phyloP scores from a whole-genome alignment of 2,113 vertebrate genomes.

The Notarius quadriscutis region DNA sequence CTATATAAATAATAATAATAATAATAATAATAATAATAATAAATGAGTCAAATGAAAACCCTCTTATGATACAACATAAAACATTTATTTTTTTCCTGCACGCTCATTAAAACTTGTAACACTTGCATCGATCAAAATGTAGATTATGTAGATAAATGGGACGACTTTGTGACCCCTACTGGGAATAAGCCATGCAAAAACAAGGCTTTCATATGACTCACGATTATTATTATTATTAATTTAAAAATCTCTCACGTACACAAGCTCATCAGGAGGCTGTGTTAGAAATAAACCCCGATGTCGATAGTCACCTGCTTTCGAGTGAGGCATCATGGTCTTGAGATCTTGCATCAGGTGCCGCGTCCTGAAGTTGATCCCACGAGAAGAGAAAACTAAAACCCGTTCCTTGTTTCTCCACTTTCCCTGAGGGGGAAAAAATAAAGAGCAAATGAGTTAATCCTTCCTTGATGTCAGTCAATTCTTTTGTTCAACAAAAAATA shows the following conservation, averaged over 20 bases:
- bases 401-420: constrained; percentile 97
- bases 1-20: not conserved
- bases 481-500: not conserved
- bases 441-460: not conserved
- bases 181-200: not conserved
- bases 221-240: no score
- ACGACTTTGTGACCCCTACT: not conserved
- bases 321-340: constrained; percentile 91
- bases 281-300: not conserved
- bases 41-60: not conserved
- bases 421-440: constrained; percentile 72
- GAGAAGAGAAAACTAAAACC: constrained; percentile 94
- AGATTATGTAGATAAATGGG: not conserved
- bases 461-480: not conserved
- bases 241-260: not conserved
- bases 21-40: no score
- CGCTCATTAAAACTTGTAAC: not conserved
- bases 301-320: constrained; percentile 84
- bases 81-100: not conserved
- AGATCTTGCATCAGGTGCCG: constrained; percentile 95
- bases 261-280: not conserved
- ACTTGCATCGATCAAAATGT: not conserved
- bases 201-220: no score
- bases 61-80: no score
- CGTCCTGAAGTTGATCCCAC: constrained; percentile 93